phyloP scores from a whole-genome alignment of 2,888 invertebrate genomes.

The Sisyra nigra region DNA sequence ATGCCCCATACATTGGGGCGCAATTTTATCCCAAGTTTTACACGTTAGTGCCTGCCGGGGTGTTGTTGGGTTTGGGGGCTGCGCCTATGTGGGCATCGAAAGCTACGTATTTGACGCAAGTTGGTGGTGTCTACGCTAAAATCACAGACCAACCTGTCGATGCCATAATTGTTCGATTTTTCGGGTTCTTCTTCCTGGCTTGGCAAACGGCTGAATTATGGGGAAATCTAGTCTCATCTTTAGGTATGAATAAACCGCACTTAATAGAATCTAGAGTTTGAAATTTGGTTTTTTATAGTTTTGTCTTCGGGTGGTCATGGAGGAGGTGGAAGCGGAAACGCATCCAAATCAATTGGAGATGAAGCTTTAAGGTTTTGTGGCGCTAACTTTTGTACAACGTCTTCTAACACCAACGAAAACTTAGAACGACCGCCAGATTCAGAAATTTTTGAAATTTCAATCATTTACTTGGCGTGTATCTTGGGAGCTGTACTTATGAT shows the following conservation, averaged over 20 bases:
- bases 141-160: constrained; percentile 75
- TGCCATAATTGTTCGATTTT: constrained; percentile 90
- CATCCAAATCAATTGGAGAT: constrained; percentile 21
- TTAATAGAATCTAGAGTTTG: background rate
- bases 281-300: constrained; percentile 31
- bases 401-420: constrained; percentile 53
- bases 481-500: constrained; percentile 74
- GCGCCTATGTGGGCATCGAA: constrained; percentile 99
- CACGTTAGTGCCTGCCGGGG: constrained; percentile 83
- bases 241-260: constrained; percentile 40
- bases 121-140: constrained; percentile 80
- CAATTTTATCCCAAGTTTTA: constrained; percentile 89
- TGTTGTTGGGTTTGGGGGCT: constrained; percentile 86
- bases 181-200: constrained; percentile 96
- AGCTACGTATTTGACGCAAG: constrained; percentile 91
- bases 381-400: constrained; percentile 66
- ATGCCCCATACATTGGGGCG: constrained; percentile 85
- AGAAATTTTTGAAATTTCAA: constrained; percentile 77
- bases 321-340: constrained; percentile 26
- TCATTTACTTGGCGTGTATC: constrained; percentile 79
- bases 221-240: constrained; percentile 92
- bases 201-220: constrained; percentile 94
- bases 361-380: constrained; percentile 46
- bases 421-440: constrained; percentile 65
- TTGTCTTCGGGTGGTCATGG: constrained; percentile 63